Evolutionary conservation across 2,113 vertebrate genomes (phyloP).

Genomic region (Sterrhoptilus dennistouni): DNA sequence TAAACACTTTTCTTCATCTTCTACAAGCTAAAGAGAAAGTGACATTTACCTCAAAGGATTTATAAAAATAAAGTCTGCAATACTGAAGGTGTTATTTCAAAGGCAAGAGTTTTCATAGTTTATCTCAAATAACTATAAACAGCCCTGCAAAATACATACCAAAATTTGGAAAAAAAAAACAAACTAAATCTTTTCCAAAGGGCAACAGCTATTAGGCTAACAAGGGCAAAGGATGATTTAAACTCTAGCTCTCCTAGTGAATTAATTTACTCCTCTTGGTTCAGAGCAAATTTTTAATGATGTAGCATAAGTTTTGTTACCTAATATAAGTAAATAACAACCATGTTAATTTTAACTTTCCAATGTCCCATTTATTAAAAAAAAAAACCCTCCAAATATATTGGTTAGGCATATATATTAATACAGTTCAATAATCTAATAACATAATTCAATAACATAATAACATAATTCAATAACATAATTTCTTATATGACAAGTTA

Average conservation of each 20-base stretch:
- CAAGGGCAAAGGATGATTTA: not conserved
- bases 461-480: not conserved
- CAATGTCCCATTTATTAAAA: not conserved
- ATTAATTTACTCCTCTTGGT: not conserved
- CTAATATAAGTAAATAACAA: not conserved
- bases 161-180: not conserved
- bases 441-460: not conserved
- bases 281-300: not conserved
- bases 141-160: not conserved
- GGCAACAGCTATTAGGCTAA: not conserved
- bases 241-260: not conserved
- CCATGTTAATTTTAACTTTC: not conserved
- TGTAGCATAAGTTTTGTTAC: not conserved
- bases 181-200: not conserved
- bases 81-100: not conserved
- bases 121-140: not conserved
- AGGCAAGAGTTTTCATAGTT: not conserved
- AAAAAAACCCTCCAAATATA: not conserved
- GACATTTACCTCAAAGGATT: not conserved
- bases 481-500: slow-evolving; percentile 2
- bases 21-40: not conserved
- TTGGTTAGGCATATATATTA: not conserved
- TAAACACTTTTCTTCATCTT: not conserved
- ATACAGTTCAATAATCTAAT: not conserved
- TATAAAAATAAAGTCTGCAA: not conserved